Base-by-base conservation (phyloP, 2,888 invertebrate genomes). In the Norana najaformis region DNA sequence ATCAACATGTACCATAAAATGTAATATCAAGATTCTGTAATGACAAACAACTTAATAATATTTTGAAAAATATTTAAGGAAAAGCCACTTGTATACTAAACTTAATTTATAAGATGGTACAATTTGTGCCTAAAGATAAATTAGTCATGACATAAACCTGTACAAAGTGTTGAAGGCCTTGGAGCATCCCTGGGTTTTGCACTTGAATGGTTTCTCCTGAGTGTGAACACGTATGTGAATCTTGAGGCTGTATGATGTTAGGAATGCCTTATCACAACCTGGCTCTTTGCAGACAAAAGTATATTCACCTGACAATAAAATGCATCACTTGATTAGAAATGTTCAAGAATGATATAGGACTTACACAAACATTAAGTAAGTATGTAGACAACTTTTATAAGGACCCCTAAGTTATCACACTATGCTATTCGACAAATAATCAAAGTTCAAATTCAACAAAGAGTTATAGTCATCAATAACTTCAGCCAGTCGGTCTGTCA, bases 81-180 rank as follows among this genome's bases (percentile, higher is more conserved):
- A 69, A n/a, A 2, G 11, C 2, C 0, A n/a, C 5, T 3, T 30
- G 2, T n/a, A n/a, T 53, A 53, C 16, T 16, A 23, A 85, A 36
- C 36, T 23, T 20, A 85, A 85, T 35, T 85, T 13, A 41, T 36
- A n/a, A 8, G 18, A 41, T 38, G 20, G n/a, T 36, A 69, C 4
- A 69, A n/a, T 11, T 37, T 30, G 8, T 82, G 89, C 18, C n/a
- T 1, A 35, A 38, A 90, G 37, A 34, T 69, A 34, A 20, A 30
- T 53, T 30, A 30, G 23, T 53, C 53, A 2, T 69, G 69, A 30
- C 35, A 88, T 85, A 53, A 93, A 97, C 96, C 97, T 97, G 96
- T 98, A 98, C 90, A 98, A 96, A 90, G 98, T 98, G 95, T 98
- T 98, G 95, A 98, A 98, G 88, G 98, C 97, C 95, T 98, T 98